These are phyloP conservation scores for Drosophila micromelanica DNA, from an alignment of 1,140 invertebrate species.

Conservation along the genomic window DNA sequence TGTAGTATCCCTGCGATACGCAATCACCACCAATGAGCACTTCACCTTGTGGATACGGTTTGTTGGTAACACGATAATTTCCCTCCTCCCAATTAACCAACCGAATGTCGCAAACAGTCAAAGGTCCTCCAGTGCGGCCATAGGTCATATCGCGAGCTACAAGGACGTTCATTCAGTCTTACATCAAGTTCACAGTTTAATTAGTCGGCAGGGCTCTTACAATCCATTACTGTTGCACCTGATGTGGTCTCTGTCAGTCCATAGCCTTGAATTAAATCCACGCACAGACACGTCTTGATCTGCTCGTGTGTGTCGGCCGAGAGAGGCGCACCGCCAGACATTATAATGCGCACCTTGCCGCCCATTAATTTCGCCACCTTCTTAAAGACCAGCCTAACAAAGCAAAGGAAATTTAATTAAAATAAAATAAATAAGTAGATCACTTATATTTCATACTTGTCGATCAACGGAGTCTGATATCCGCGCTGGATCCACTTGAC, in stretches of 20 bases:
- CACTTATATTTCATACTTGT: conserved; percentile 85
- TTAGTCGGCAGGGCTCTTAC: conserved; percentile 84
- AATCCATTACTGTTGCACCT: conserved; percentile 94
- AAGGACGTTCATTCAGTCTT: background rate
- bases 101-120: conserved; percentile 93
- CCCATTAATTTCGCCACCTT: conserved; percentile 93
- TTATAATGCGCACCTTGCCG: conserved; percentile 93
- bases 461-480: conserved; percentile 92
- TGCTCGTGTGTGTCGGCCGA: conserved; percentile 98
- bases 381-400: conserved; percentile 88
- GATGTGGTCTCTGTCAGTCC: conserved; percentile 98
- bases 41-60: conserved; percentile 96
- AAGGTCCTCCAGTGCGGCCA: conserved; percentile 95
- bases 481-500: conserved; percentile 92
- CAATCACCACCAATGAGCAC: conserved; percentile 96
- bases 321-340: conserved; percentile 97
- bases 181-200: background rate
- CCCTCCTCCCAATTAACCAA: conserved; percentile 98
- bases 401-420: background rate
- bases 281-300: conserved; percentile 96
- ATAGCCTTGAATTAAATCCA: conserved; percentile 96
- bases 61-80: conserved; percentile 94
- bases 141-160: conserved; percentile 78
- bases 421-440: background rate
- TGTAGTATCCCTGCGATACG: conserved; percentile 97